Base-by-base conservation (phyloP, 2,113 vertebrate genomes). In the Rissa tridactyla region DNA sequence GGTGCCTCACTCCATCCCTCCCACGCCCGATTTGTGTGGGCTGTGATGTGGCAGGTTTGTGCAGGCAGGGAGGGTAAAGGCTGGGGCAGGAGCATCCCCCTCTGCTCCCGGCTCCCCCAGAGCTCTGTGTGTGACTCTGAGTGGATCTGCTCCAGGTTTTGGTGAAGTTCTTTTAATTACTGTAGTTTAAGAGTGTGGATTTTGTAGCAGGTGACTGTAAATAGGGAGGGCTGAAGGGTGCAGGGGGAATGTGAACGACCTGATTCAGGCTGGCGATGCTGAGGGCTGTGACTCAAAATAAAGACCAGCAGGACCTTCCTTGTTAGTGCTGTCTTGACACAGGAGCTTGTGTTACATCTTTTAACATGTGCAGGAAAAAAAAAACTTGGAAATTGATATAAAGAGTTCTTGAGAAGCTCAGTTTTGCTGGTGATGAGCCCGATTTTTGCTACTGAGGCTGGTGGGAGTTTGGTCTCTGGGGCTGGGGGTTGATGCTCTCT, bases 21-120 rank as follows among this genome's bases (percentile, higher is more conserved):
- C 79, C 47, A 40, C 0, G 0, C 68, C 0, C 0, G 6, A 38
- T 86, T 68, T 47, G 34, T 40, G 38, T 10, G 2, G 49, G 13
- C 52, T 87, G 49, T 22, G 61, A 36, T 64, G 46, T 44, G 47
- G 44, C 40, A 66, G 52, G 9, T 60, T 60, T 52, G 57, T 82
- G 54, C 1, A 1, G 52, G 25, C 32, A 70, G 16, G 20, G 49
- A 61, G n/a, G 27, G 75, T 7, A 52, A 47, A 58, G 55, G 26
- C 58, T 40, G 64, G 23, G 46, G 32, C 73, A 62, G 75, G 25
- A 94, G n/a, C 38, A 79, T 62, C 42, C 8, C 15, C 4, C 25
- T 54, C 32, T 6, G 2, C 30, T 90, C 17, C 18, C 3, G 10
- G 26, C 36, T 78, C 8, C 42, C 25, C 29, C 76, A 38, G 14